phyloP scores from a whole-genome alignment of 2,113 vertebrate species.

The Halichoeres trimaculatus region DNA sequence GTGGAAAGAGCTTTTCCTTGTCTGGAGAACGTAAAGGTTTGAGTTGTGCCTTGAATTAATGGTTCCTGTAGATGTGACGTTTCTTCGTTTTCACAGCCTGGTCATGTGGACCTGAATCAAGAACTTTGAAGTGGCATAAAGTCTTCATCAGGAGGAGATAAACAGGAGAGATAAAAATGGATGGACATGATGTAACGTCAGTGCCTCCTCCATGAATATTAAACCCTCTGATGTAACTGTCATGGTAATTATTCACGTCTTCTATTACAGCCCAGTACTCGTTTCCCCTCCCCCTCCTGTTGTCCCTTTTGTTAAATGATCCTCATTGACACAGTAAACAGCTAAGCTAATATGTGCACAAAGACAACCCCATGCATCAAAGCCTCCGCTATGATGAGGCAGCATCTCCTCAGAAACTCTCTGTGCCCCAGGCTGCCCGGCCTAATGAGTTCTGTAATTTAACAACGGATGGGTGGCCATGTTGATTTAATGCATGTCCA shows the following conservation, averaged over 20 bases:
- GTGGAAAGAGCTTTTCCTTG: too few relatives aligned
- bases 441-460: constrained; percentile 50
- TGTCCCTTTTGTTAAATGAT: constrained; percentile 1
- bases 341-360: constrained; percentile 24
- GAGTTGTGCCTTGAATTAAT: too few relatives aligned
- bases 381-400: constrained; percentile 35
- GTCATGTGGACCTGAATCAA: too few relatives aligned
- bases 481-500: constrained; percentile 29
- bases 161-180: neutral
- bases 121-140: too few relatives aligned
- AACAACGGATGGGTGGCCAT: neutral
- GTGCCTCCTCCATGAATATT: neutral
- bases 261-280: neutral
- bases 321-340: constrained; percentile 18
- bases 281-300: too few relatives aligned
- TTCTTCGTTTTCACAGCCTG: too few relatives aligned
- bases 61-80: too few relatives aligned
- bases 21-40: too few relatives aligned
- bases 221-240: neutral
- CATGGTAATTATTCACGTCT: neutral
- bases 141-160: too few relatives aligned
- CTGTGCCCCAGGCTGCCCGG: constrained; percentile 3
- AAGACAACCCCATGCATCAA: constrained; percentile 23
- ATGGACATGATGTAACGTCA: too few relatives aligned
- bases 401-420: constrained; percentile 19